Conservation (phyloP, 1,140 invertebrate genomes). For the Solenopsis invicta region DNA sequence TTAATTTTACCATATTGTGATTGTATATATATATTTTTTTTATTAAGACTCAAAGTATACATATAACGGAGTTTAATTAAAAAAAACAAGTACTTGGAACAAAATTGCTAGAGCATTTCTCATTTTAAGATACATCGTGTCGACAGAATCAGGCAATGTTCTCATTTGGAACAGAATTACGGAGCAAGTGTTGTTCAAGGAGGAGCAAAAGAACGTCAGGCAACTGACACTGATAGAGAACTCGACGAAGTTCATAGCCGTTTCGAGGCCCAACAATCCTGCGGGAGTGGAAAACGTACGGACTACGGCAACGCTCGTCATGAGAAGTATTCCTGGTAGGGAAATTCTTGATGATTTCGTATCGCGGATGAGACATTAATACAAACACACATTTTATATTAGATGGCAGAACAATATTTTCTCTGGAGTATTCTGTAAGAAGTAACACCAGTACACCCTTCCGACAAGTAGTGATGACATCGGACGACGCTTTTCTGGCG, state of each 20-base stretch:
- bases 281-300: conserved; percentile 88
- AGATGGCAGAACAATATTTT: conserved; percentile 93
- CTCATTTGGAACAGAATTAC: conserved; percentile 97
- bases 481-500: conserved; percentile 93
- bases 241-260: conserved; percentile 93
- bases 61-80: conserved; percentile 13
- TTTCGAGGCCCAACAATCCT: conserved; percentile 91
- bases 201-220: conserved; percentile 94
- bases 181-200: conserved; percentile 94
- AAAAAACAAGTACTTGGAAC: not conserved
- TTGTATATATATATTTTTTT: not conserved
- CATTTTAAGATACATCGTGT: conserved; percentile 91
- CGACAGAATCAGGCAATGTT: conserved; percentile 97
- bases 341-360: not conserved
- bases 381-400: conserved; percentile 68
- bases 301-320: conserved; percentile 89
- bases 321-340: conserved; percentile 91
- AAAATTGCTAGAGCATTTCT: not conserved
- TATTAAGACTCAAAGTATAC: not conserved
- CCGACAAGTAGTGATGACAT: conserved; percentile 92
- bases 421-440: conserved; percentile 92
- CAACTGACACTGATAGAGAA: conserved; percentile 95
- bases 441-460: conserved; percentile 90
- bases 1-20: not conserved
- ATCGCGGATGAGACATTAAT: not conserved